Base-by-base conservation (phyloP, 2,797 vertebrate genomes). In the Borostomias antarcticus region DNA sequence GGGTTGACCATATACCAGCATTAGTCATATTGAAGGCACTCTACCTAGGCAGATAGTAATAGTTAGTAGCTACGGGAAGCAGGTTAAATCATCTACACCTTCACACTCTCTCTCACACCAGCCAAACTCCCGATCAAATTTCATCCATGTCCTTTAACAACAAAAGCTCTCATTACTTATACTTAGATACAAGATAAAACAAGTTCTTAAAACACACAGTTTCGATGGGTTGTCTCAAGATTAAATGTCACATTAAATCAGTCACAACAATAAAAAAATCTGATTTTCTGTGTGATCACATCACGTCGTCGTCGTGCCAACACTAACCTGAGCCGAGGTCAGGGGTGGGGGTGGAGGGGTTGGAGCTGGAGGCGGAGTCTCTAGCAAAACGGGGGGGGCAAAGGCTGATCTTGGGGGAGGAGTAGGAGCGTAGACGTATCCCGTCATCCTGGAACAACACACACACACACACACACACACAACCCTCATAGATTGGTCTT, bases 401-500 rank as follows among this genome's bases (percentile, higher is more conserved):
- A 52, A 93, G 72, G 53, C 86, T 90, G 76, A 94, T 87, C 91
- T 97, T 99, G 11, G 96, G 88, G 0, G 95, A 94, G 0, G 96
- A 97, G 86, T 94, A 97, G 53, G 96, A 98, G 26, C 97, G 95
- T 5, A 95, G 93, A 29, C 96, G 94, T 54, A 94, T 74, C 4
- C 94, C 95, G 51, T 68, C 66, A 21, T 94, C 93, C 96, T 98
- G 61, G 5, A 76, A 70, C 62, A 17, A 10, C 10, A 62, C 25
- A 65, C 2, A 23, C 47, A 63, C 15, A n/a, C 35, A 23, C 45
- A 32, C 43, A 50, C 32, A 59, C n/a, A 40, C 32, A 40, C 19
- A 59, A 8, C 56, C 6, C 32, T 33, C 11, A 29, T 10, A 4
- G n/a, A 4, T 4, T 28, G 11, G 5, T 10, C 25, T 13, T 52